phyloP scores from a whole-genome alignment of 2,113 vertebrate species.

The Pedetes capensis region DNA sequence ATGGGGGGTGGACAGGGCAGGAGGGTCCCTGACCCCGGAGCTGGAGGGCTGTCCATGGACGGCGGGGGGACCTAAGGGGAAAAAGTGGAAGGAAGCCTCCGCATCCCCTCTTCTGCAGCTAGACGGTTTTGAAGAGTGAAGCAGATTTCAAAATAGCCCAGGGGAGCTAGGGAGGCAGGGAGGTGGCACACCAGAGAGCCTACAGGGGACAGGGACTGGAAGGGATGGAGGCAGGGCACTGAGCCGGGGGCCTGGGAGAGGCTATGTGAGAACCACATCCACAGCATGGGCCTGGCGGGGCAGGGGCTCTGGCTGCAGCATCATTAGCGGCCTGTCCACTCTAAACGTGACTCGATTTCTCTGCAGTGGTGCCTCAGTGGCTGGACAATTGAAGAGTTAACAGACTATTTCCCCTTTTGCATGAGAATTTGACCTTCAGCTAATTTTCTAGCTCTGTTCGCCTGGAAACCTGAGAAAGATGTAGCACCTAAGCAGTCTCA shows the following conservation, averaged over 20 bases:
- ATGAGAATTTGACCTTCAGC: too few species aligned
- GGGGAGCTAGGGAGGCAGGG: rapidly evolving
- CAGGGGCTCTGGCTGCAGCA: background rate
- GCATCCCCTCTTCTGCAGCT: background rate
- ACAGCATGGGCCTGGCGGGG: background rate
- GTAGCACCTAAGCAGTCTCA: too few species aligned
- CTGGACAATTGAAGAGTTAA: too few species aligned
- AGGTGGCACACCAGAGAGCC: background rate
- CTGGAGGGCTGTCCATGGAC: background rate
- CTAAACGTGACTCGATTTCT: background rate
- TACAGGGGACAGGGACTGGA: rapidly evolving
- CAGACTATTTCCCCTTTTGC: too few species aligned
- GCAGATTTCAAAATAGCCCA: background rate
- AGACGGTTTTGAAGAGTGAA: background rate
- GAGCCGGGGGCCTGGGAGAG: background rate
- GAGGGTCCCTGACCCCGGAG: background rate
- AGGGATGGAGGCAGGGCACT: background rate
- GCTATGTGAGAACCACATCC: background rate
- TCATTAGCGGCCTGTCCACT: too few species aligned
- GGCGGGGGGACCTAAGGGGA: background rate
- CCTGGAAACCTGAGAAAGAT: too few species aligned
- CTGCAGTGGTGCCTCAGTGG: background rate
- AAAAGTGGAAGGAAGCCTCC: background rate
- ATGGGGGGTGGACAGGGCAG: rapidly evolving
- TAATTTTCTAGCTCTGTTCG: too few species aligned